Evolutionary conservation across 2,113 vertebrate species (phyloP), one percentile per base, ranked within the genome.

Genomic region (Phycodurus eques): DNA sequence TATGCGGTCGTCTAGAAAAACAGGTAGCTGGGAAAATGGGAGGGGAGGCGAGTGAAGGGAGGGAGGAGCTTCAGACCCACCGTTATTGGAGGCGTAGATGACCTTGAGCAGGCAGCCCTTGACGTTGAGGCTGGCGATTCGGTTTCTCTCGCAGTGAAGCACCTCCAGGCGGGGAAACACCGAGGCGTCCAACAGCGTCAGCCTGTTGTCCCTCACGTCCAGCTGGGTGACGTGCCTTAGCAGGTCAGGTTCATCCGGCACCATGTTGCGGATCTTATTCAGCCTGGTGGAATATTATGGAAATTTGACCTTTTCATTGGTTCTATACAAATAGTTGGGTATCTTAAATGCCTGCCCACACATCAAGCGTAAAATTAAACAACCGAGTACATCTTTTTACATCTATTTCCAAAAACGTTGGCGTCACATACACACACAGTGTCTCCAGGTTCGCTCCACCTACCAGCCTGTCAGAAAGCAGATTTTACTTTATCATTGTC

Each of bases 61-160:
- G n/a, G 43, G 63, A 19, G 19, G 39, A 13, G 62, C n/a, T 43
- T 65, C 11, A 67, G 73, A 83, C 95, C 77, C 88, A 98, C 98
- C 96, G 43, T 99, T 99, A 51, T 83, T 93, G 77, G 95, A 93
- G 56, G 95, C 94, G 0, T 97, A 94, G 20, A 99, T 93, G 0
- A 94, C 94, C 84, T 98, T 99, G 42, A 99, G 95, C 64, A 93
- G 87, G 78, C 91, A 93, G 44, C 97, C 96, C 43, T 95, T 95
- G 85, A 95, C 86, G 84, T 90, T 94, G 61, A 99, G 90, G 35
- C 89, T 90, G n/a, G 85, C 75, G 86, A 99, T 90, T 22, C 91
- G 90, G 84, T 99, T 99, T 82, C 97, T 92, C 87, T 99, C 97
- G 80, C 97, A 99, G 93, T 98, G 98, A 17, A 99, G 89, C 77